phyloP scores from a whole-genome alignment of 2,113 vertebrate genomes.

The Egretta garzetta region DNA sequence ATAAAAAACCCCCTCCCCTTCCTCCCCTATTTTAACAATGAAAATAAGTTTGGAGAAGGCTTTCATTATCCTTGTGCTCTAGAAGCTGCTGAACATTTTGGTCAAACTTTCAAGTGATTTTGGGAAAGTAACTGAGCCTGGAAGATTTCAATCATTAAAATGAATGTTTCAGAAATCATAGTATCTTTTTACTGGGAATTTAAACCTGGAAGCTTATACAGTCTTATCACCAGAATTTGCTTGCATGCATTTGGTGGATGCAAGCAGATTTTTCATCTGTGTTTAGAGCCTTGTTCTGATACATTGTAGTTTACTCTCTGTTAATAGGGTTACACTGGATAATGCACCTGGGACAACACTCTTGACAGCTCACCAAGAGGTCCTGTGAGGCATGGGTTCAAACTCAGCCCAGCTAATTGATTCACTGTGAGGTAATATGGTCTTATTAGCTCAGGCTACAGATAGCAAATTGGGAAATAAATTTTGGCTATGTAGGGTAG shows the following conservation, averaged over 20 bases:
- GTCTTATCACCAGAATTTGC: not conserved
- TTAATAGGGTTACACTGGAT: not conserved
- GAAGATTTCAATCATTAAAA: not conserved
- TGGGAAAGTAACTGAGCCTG: not conserved
- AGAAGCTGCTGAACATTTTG: not conserved
- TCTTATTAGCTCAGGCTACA: not conserved
- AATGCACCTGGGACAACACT: not conserved
- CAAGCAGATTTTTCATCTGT: not conserved
- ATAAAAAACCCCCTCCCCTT: not conserved
- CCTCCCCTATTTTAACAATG: not conserved
- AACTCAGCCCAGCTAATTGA: not conserved
- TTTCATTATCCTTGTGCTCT: not conserved
- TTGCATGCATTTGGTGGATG: not conserved
- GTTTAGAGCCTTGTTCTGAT: not conserved
- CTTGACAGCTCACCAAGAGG: not conserved
- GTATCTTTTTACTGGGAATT: not conserved
- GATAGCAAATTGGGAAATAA: not conserved
- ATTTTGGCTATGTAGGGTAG: not conserved
- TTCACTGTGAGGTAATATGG: not conserved
- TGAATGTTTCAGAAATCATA: not conserved
- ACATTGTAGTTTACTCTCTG: not conserved
- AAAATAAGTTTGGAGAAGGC: not conserved
- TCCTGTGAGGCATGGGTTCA: not conserved
- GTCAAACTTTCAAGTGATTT: not conserved
- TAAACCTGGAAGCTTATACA: not conserved